Base-by-base conservation (phyloP, 2,797 vertebrate species). In the Champsocephalus gunnari region DNA sequence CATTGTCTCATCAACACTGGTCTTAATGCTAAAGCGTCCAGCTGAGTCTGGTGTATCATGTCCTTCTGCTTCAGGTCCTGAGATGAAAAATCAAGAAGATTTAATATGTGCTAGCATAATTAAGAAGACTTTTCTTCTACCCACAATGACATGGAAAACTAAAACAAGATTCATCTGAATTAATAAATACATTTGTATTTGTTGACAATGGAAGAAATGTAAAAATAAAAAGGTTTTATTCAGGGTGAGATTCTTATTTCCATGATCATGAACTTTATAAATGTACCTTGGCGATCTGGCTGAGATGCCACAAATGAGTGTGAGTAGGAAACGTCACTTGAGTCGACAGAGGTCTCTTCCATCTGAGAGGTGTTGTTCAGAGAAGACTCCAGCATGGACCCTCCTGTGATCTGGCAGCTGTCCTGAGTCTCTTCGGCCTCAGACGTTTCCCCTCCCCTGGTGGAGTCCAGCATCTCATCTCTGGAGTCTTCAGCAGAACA, bases 31-130 rank as follows among this genome's bases (percentile, higher is more conserved):
- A 34, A 78, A 28, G 34, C 70, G 77, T 76, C 85, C 88, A 66
- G 84, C 77, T 4, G 90, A 89, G 85, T 94, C 95, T 3, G 96
- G 89, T 62, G 94, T 90, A 65, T 96, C 95, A 45, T 90, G 94
- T n/a, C 94, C 85, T 62, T 92, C 94, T n/a, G 89, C 91, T 69
- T 94, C 76, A 65, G 88, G 54, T 66, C 53, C 90, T 92, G 68
- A 80, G 45, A 73, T 5, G 13, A 75, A 81, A 82, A 8, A 43
- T 68, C n/a, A 9, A 45, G 6, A 28, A 77, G 59, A 69, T 66
- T 12, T 19, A 41, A 28, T 41, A 38, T 44, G 24, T 28, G 0
- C 73, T 12, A 9, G 24, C 4, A 61, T 8, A 64, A 79, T n/a
- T 53, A 17, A 55, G 2, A 64, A 61, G 6, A 38, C 9, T 38